Base-by-base conservation (phyloP, 2,113 vertebrate species). In the Hippocampus barbouri region DNA sequence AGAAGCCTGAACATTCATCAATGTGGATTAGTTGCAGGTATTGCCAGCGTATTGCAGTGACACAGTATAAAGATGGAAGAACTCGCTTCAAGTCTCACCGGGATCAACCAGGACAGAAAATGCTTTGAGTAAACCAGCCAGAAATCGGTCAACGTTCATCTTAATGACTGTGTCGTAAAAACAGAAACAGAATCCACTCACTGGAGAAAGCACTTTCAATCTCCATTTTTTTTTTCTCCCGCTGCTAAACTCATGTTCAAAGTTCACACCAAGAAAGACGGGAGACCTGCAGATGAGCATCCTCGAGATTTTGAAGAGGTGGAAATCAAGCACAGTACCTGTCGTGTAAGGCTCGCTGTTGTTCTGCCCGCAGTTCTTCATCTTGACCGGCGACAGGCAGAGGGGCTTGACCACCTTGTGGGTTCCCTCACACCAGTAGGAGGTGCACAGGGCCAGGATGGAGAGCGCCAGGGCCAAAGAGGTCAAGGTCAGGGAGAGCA, bases 321-420 rank as follows among this genome's bases (percentile, higher is more conserved):
- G 10, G n/a, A 67, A 51, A 49, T 14, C 8, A 45, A 49, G 66
- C 86, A 91, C 91, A 49, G 66, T 86, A 91, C 91, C 91, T 83
- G 90, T 91, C 63, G 90, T 86, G 83, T 90, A 91, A 69, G 87
- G 82, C 83, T 93, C 91, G 67, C 90, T 93, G 85, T 90, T 89
- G 86, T 89, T 90, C 71, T 92, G 86, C 21, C 88, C 89, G 27
- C 94, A 95, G 89, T 93, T 93, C 88, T 93, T 93, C 87, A 92
- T 92, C 82, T 93, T 93, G 80, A 93, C 89, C 0, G 93, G 91
- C 0, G 93, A 94, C 57, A 94, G 92, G 81, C 94, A 95, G 67
- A 93, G 92, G 0, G 93, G 93, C 84, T 94, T 95, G 18, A 94
- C 92, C 87, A 95, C 93, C 82, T 94, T 94, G 86, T 95, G 94